Evolutionary conservation across 2,888 invertebrate species (phyloP).

Genomic region (Caenorhabditis wallacei): DNA sequence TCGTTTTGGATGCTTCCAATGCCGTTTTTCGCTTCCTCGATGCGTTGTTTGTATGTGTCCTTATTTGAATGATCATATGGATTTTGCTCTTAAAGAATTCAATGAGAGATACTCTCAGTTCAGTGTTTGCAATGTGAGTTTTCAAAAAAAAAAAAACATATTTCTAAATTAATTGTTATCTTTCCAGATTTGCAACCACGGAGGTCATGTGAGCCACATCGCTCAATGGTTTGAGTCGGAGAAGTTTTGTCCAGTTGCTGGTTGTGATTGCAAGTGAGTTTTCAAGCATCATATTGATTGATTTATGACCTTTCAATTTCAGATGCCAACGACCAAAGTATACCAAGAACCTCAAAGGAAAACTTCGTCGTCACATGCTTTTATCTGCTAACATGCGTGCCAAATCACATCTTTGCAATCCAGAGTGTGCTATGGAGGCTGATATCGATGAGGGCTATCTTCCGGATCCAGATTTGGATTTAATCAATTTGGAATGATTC

Average conservation of each 20-base stretch:
- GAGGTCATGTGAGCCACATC: constrained; percentile 57
- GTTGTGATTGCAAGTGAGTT: constrained; percentile 54
- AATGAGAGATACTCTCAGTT: constrained; percentile 44
- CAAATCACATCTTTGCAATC: constrained; percentile 60
- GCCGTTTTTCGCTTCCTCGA: constrained; percentile 46
- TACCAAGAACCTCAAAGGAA: constrained; percentile 36
- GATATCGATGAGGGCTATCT: constrained; percentile 53
- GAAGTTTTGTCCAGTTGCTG: constrained; percentile 45
- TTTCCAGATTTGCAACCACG: constrained; percentile 60
- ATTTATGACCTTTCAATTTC: not conserved
- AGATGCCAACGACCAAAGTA: constrained; percentile 24
- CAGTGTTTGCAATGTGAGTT: constrained; percentile 48
- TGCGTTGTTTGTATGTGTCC: constrained; percentile 54
- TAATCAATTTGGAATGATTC: too few relatives aligned
- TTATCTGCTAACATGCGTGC: constrained; percentile 62
- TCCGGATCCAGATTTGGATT: constrained; percentile 46
- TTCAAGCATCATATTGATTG: not conserved
- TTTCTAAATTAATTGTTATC: not conserved
- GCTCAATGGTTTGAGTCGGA: constrained; percentile 52
- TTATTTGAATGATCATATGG: constrained; percentile 40
- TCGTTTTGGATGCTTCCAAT: constrained; percentile 49
- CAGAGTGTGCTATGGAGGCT: constrained; percentile 48
- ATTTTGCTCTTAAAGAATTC: constrained; percentile 33
- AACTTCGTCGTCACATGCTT: constrained; percentile 42
- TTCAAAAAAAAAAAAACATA: too few relatives aligned